Evolutionary conservation across 2,797 vertebrate species (phyloP).

Genomic region (Rhodeus uyekii): DNA sequence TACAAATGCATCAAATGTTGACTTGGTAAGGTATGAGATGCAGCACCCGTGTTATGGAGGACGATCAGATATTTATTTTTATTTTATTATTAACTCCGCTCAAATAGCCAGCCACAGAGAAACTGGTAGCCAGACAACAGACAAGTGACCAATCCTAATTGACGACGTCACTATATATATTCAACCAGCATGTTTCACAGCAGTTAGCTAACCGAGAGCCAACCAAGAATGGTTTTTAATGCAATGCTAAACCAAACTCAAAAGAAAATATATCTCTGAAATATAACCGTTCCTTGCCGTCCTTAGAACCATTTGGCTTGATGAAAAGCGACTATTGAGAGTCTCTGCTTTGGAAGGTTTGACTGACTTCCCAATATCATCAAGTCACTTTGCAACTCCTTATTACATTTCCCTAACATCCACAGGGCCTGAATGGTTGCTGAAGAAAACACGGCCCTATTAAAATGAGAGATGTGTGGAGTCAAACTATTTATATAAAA

Average conservation of each 20-base stretch:
- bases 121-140: not conserved
- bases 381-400: slow-evolving; percentile 17
- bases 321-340: not conserved
- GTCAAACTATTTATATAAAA: slow-evolving; percentile 36
- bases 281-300: not conserved
- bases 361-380: slow-evolving; percentile 1
- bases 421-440: slow-evolving; percentile 2
- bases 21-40: too few species aligned
- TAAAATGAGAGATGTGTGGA: slow-evolving; percentile 33
- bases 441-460: slow-evolving; percentile 6
- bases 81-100: not conserved
- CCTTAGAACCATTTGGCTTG: not conserved
- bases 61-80: not conserved
- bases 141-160: not conserved
- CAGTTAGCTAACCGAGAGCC: too few species aligned
- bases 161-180: not conserved
- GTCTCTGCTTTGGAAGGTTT: not conserved
- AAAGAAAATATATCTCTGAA: not conserved
- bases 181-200: not conserved
- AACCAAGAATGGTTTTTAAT: not conserved
- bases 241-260: not conserved
- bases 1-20: too few species aligned
- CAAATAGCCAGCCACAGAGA: not conserved
- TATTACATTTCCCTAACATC: slow-evolving; percentile 19
- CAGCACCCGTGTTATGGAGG: not conserved